These are phyloP conservation scores for Scyliorhinus canicula DNA, from an alignment of 2,797 vertebrate genomes.

Conservation along the genomic window DNA sequence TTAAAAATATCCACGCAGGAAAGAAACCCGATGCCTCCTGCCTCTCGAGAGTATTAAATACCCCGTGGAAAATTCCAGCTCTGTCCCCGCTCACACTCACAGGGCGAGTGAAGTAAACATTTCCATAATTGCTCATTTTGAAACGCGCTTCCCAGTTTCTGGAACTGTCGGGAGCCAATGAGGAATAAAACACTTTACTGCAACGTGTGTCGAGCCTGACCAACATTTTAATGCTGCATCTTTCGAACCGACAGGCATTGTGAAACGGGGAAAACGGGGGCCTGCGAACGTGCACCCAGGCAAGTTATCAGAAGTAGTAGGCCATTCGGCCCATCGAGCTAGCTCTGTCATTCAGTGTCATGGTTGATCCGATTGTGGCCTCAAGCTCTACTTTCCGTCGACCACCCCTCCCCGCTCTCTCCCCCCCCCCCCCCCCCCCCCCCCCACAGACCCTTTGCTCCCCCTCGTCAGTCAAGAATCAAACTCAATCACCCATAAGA, in stretches of 20 bases:
- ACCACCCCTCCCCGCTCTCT: too few relatives aligned
- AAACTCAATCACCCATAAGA: too few relatives aligned
- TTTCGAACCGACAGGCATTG: conserved; percentile 66
- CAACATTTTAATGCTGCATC: conserved; percentile 68
- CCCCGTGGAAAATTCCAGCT: conserved; percentile 75
- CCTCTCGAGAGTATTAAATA: conserved; percentile 77
- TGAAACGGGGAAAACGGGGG: conserved; percentile 38
- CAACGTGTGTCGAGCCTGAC: conserved; percentile 73
- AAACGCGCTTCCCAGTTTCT: conserved; percentile 84
- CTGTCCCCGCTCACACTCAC: conserved; percentile 76
- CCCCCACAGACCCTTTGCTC: too few relatives aligned
- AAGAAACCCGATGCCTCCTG: conserved; percentile 39
- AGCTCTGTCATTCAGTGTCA: too few relatives aligned
- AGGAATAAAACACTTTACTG: conserved; percentile 84
- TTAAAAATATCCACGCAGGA: background rate
- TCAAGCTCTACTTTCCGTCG: too few relatives aligned
- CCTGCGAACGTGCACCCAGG: too few relatives aligned
- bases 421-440: too few relatives aligned
- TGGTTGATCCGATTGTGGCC: too few relatives aligned
- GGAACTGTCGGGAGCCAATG: conserved; percentile 77
- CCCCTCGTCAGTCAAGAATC: too few relatives aligned
- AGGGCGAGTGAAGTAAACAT: conserved; percentile 87
- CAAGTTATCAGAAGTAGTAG: too few relatives aligned
- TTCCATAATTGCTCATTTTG: conserved; percentile 90
- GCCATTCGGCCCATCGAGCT: too few relatives aligned